Evolutionary conservation across 1,140 invertebrate species (phyloP), one percentile per base, ranked within the genome.

Genomic region (Trichogramma pretiosum): DNA sequence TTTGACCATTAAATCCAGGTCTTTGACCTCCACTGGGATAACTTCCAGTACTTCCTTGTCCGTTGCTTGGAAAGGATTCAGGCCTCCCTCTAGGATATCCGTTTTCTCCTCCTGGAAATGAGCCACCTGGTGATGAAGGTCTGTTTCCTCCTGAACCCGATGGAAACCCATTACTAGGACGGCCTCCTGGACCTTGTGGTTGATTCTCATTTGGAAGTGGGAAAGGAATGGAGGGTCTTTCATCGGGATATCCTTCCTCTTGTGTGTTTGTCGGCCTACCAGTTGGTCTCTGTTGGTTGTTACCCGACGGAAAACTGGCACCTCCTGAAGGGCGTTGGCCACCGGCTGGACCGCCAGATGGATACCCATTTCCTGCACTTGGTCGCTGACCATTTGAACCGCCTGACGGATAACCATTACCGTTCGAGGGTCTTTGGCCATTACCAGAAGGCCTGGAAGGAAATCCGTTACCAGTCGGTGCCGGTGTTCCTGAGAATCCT

Each of bases 241-340:
- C 43, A 36, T 43, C 52, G 2, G 61, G 58, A 30, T 65, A 68
- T 1, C 60, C 60, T 59, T 64, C 60, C 5, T 45, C 2, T 14
- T 30, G 21, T 16, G 16, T 24, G 32, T 28, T 54, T 37, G 9
- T 24, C 53, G 3, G 43, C 41, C 16, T n/a, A n/a, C 14, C 0
- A 21, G 33, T 10, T 5, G 45, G 51, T 13, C 35, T n/a, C n/a
- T n/a, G n/a, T n/a, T n/a, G n/a, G n/a, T n/a, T n/a, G n/a, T n/a
- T 32, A 13, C 33, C 33, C 9, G 30, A 24, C 5, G 33, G n/a
- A 23, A 24, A 33, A 28, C 24, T 28, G 5, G 5, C 24, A 28
- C 50, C 53, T 21, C 43, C 48, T 4, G 63, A 52, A 28, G 55
- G 51, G 19, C 56, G 57, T 16, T 64, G 62, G n/a, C 59, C 55